Base-by-base conservation (phyloP, 1,140 invertebrate species). In the Zaprionus inermis region DNA sequence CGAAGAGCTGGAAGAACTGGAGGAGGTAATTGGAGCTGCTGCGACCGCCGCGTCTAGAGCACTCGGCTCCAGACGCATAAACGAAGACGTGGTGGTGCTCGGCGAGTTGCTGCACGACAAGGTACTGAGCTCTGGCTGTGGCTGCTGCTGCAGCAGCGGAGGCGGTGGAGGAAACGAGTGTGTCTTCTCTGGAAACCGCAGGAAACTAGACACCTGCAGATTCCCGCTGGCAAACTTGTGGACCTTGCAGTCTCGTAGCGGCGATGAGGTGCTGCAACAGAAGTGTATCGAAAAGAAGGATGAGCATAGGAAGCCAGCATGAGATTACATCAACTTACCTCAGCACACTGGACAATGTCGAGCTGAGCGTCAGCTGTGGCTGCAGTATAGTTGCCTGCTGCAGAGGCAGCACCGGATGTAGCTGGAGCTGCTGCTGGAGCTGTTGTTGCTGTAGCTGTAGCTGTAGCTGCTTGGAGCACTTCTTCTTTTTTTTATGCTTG, bases 401-500 rank as follows among this genome's bases (percentile, higher is more conserved):
- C 3, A 49, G 14, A 20, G 55, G 41, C 44, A 78, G 72, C 64
- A 32, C 1, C n/a, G 41, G 54, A n/a, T 72, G 69, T 20, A 72
- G 79, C 11, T 58, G n/a, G n/a, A n/a, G 59, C 38, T 81, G 78
- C 44, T 78, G 73, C 14, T 57, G 65, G 24, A 61, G 79, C 24
- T 57, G 56, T 38, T 65, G 51, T 28, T 66, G 72, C 52, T 74
- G 67, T 10, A 18, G 76, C 16, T 49, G 68, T 12, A 68, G 76
- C 28, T 52, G 36, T 16, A 75, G 73, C 22, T 70, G 71, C 70
- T 91, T 91, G 46, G 81, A 88, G 60, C 81, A 89, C 79, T 91
- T 91, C 71, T 90, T 90, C 68, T 91, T 91, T 34, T 91, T 91
- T 56, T 90, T 91, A 46, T 82, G 84, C 71, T 91, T 91, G 66